Percentiles rank a stretch among this genome's conserved stretches.
Conservation (phyloP, 1,140 invertebrate genomes). For the Dinoponera quadriceps region DNA sequence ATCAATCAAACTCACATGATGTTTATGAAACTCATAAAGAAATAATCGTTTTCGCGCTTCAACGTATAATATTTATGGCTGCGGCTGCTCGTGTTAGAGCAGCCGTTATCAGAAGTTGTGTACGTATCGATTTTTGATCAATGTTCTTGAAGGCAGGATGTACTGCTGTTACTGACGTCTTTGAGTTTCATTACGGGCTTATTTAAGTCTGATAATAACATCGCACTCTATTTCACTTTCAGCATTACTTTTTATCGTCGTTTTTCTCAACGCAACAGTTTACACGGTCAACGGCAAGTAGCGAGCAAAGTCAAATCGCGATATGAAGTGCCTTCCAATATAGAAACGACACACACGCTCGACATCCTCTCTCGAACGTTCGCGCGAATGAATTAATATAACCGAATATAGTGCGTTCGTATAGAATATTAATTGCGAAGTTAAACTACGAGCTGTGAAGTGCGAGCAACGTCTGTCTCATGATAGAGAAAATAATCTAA, state of each 20-base stretch:
- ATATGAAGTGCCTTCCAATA: conserved; percentile 44
- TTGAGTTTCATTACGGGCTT: too few relatives aligned
- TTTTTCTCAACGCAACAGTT: background rate
- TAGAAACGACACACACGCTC: conserved; percentile 38
- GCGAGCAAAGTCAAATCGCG: conserved; percentile 34
- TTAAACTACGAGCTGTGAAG: conserved; percentile 22
- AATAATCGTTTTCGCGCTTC: too few relatives aligned
- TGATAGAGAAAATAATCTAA: background rate
- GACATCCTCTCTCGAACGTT: conserved; percentile 42
- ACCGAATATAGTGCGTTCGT: conserved; percentile 26
- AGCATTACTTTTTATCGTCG: conserved; percentile 1
- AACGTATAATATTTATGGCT: too few relatives aligned
- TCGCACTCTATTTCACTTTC: background rate
- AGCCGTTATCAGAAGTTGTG: too few relatives aligned
- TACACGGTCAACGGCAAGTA: conserved; percentile 37
- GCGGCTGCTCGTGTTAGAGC: too few relatives aligned
- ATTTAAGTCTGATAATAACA: background rate
- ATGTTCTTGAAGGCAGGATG: too few relatives aligned
- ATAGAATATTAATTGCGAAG: conserved; percentile 48
- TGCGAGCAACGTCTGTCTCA: conserved; percentile 14
- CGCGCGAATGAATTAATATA: conserved; percentile 48
- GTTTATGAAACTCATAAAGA: too few relatives aligned
- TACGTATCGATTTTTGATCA: too few relatives aligned
- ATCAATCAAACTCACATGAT: too few relatives aligned
- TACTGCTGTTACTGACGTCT: too few relatives aligned